Percentiles rank a stretch among this genome's conserved stretches.
Conservation (phyloP, 2,113 vertebrate genomes). For the Chlamydotis undulata region DNA sequence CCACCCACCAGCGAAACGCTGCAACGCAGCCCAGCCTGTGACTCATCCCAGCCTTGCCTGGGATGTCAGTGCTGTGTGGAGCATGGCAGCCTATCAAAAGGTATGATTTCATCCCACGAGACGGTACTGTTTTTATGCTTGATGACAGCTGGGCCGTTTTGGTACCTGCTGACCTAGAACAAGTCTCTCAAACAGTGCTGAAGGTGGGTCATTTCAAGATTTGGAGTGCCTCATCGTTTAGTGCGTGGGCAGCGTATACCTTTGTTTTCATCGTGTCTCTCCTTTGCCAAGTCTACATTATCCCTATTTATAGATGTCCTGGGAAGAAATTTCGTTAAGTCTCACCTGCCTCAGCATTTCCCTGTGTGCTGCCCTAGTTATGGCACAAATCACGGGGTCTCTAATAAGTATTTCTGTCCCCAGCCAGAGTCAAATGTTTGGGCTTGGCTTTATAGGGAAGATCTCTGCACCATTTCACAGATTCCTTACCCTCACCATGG, state of each 20-base stretch:
- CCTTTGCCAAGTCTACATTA: neutral
- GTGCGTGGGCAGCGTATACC: neutral
- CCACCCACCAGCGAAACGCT: neutral
- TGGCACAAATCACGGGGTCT: neutral
- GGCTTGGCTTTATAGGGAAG: neutral
- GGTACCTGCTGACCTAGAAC: conserved; percentile 66
- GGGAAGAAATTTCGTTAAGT: neutral
- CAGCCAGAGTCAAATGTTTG: neutral
- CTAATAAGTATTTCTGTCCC: neutral
- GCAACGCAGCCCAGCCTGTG: neutral
- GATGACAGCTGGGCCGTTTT: conserved; percentile 54
- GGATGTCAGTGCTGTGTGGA: neutral
- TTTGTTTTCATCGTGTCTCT: neutral
- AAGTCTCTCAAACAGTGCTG: neutral
- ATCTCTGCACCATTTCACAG: neutral
- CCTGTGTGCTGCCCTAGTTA: neutral
- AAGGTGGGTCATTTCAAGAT: conserved; percentile 43
- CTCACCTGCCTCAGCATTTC: conserved; percentile 46
- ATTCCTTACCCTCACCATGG: neutral
- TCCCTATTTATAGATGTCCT: conserved; percentile 37
- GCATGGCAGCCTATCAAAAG: conserved; percentile 24
- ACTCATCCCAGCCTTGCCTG: neutral
- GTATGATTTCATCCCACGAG: conserved; percentile 53
- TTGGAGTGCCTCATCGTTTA: neutral
- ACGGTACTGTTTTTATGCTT: neutral